These are phyloP conservation scores for Dolomedes plantarius DNA, from an alignment of 2,888 invertebrate genomes.

Conservation along the genomic window DNA sequence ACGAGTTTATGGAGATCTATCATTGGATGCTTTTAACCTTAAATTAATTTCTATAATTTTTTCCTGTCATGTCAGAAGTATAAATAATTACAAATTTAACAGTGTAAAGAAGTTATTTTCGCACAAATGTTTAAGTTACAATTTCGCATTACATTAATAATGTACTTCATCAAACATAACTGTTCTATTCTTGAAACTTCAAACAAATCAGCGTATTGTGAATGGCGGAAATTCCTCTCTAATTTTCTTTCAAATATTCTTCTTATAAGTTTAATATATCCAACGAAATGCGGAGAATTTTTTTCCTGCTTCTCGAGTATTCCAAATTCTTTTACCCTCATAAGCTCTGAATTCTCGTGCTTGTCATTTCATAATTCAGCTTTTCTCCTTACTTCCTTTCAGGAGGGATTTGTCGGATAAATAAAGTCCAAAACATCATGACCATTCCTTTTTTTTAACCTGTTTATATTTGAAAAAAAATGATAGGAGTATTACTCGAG, in stretches of 20 bases:
- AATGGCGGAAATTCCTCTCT: not conserved
- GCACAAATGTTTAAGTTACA: too few relatives aligned
- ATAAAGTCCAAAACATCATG: not conserved
- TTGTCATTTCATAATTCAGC: constrained; percentile 2
- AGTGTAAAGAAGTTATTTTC: too few relatives aligned
- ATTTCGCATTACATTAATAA: too few relatives aligned
- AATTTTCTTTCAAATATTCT: constrained; percentile 7
- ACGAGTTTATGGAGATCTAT: too few relatives aligned
- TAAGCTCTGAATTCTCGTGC: not conserved
- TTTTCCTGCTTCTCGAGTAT: not conserved
- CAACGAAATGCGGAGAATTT: not conserved
- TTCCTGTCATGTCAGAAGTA: too few relatives aligned
- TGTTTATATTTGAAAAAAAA: not conserved
- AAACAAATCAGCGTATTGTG: not conserved
- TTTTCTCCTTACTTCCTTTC: not conserved
- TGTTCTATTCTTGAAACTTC: not conserved
- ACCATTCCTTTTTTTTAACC: not conserved
- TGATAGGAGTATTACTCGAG: not conserved
- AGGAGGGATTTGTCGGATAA: not conserved
- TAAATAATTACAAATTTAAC: too few relatives aligned
- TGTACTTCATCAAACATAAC: too few relatives aligned
- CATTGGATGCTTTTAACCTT: too few relatives aligned
- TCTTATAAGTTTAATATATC: constrained; percentile 7
- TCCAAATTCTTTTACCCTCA: not conserved
- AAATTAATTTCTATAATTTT: too few relatives aligned